These are phyloP conservation scores for Stegostoma tigrinum DNA, from an alignment of 2,113 vertebrate genomes.

Conservation along the genomic window DNA sequence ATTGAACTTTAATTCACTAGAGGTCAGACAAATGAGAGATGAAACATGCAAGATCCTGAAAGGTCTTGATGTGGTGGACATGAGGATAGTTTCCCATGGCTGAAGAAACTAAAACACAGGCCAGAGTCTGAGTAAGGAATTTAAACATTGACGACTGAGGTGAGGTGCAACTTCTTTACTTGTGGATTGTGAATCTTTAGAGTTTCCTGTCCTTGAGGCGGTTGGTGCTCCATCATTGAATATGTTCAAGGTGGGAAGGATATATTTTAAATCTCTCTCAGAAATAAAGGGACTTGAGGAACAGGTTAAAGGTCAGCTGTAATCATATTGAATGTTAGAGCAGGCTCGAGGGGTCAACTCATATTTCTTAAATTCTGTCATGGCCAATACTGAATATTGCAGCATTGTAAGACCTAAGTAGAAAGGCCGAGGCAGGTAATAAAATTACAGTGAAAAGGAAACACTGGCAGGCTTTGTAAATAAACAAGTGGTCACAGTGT, in stretches of 20 bases:
- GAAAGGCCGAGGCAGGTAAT: neutral
- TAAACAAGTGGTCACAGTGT: neutral
- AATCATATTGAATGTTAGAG: neutral
- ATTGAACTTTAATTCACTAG: neutral
- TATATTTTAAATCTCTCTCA: neutral
- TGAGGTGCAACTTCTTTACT: neutral
- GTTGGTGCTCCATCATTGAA: too few relatives aligned
- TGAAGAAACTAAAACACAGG: neutral
- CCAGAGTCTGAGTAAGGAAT: neutral
- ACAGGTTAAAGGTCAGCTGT: neutral
- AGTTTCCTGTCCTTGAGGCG: too few relatives aligned
- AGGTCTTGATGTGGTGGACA: neutral
- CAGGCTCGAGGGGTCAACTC: neutral
- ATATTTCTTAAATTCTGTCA: neutral
- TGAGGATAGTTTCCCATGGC: neutral
- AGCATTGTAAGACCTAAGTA: neutral
- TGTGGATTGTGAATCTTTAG: too few relatives aligned
- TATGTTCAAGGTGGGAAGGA: neutral
- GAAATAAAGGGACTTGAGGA: neutral
- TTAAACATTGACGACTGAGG: neutral
- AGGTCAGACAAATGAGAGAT: neutral
- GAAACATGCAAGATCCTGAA: neutral
- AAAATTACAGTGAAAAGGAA: neutral
- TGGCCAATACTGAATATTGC: too few relatives aligned
- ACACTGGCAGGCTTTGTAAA: neutral